phyloP scores from a whole-genome alignment of 2,888 invertebrate genomes.

The Fragum sueziense region DNA sequence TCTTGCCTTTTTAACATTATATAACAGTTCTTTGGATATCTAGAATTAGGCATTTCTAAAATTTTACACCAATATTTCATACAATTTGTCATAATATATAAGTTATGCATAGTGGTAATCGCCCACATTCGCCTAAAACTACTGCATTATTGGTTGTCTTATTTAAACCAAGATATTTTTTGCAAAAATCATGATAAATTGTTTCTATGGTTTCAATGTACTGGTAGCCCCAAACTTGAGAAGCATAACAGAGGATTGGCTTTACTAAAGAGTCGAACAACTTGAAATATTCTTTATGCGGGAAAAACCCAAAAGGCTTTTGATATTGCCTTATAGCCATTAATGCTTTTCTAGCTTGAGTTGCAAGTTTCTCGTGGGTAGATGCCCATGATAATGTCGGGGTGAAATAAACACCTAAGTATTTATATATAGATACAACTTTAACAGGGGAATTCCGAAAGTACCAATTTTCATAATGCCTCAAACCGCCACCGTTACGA shows the following conservation, averaged over 20 bases:
- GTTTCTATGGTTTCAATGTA: background rate
- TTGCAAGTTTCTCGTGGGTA: background rate
- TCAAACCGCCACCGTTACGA: constrained; percentile 6
- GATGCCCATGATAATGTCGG: background rate
- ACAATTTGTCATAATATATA: background rate
- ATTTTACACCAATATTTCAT: constrained; percentile 17
- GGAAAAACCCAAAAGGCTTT: constrained; percentile 2
- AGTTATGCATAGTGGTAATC: too few species aligned
- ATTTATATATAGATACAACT: constrained; percentile 3
- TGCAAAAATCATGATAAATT: background rate
- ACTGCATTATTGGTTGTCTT: background rate
- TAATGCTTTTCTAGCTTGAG: background rate
- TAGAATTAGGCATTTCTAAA: constrained; percentile 17
- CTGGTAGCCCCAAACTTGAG: constrained; percentile 6
- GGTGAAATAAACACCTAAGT: constrained; percentile 8
- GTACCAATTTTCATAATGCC: constrained; percentile 9
- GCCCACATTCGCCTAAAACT: background rate
- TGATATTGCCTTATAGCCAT: background rate
- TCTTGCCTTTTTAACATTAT: constrained; percentile 12
- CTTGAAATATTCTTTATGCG: constrained; percentile 2
- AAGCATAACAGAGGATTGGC: constrained; percentile 15
- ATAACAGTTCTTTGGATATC: constrained; percentile 29
- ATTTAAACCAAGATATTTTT: background rate
- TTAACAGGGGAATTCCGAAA: background rate
- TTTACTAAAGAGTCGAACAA: constrained; percentile 8